These are phyloP conservation scores for Timema podura DNA, from an alignment of 2,888 invertebrate species.

Conservation along the genomic window DNA sequence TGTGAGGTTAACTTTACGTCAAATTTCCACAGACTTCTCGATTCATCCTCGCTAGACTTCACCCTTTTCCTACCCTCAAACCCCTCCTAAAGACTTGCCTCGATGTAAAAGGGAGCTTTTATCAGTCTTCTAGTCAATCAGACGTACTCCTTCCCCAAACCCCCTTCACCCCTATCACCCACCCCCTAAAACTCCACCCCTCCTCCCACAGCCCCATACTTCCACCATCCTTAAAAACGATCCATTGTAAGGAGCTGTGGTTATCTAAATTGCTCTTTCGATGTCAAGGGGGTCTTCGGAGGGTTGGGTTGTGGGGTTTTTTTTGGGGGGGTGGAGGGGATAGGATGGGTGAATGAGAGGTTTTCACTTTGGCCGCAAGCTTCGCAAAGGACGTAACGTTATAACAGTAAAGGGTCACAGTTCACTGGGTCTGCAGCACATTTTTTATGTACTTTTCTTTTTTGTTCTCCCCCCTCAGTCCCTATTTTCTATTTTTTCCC, in stretches of 20 bases:
- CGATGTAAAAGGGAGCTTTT: slow-evolving; percentile 16
- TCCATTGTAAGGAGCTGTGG: slow-evolving; percentile 30
- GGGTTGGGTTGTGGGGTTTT: slow-evolving; percentile 4
- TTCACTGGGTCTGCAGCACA: slow-evolving; percentile 22
- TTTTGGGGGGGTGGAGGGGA: slow-evolving; percentile 5
- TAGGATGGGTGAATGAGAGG: slow-evolving; percentile 10
- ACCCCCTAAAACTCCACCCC: not conserved
- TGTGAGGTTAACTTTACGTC: slow-evolving; percentile 14
- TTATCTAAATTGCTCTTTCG: slow-evolving; percentile 33
- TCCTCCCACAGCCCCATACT: not conserved
- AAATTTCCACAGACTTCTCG: slow-evolving; percentile 16
- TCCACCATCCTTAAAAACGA: slow-evolving; percentile 29
- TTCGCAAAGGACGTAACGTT: slow-evolving; percentile 6
- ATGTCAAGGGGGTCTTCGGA: slow-evolving; percentile 21
- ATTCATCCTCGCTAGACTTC: not conserved
- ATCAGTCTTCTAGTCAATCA: slow-evolving; percentile 32
- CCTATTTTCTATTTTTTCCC: not conserved
- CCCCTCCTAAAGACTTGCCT: not conserved
- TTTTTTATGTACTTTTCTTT: slow-evolving; percentile 13
- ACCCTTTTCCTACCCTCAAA: not conserved
- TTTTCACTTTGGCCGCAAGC: slow-evolving; percentile 27
- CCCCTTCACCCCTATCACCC: slow-evolving; percentile 11
- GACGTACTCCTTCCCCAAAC: slow-evolving; percentile 9
- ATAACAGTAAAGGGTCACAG: slow-evolving; percentile 8
- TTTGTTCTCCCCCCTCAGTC: too few species aligned